Conservation (phyloP, 1,140 invertebrate genomes). For the Bombus impatiens region DNA sequence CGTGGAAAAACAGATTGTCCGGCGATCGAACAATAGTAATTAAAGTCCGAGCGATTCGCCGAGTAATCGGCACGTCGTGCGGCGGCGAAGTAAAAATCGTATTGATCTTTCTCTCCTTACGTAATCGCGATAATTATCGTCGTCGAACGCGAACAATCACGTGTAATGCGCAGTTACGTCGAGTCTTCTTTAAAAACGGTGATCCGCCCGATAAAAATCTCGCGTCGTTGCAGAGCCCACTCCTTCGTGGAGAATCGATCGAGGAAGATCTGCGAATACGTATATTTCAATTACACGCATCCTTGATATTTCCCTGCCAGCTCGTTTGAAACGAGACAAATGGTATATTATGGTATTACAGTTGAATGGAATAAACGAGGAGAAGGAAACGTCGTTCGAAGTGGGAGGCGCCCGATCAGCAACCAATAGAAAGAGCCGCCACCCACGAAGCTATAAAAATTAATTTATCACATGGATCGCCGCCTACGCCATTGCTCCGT, state of each 20-base stretch:
- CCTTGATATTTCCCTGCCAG: conserved; percentile 5
- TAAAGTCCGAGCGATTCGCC: conserved; percentile 1
- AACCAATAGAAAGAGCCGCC: conserved; percentile 75
- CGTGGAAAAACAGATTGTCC: background rate
- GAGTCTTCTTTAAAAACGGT: background rate
- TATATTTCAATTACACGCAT: conserved; percentile 41
- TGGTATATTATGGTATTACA: conserved; percentile 48
- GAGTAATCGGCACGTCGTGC: background rate
- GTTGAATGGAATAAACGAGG: conserved; percentile 57
- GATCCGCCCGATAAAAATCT: conserved; percentile 16
- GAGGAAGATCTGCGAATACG: conserved; percentile 29
- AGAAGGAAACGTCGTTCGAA: conserved; percentile 53
- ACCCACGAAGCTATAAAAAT: conserved; percentile 77
- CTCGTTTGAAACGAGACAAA: conserved; percentile 55
- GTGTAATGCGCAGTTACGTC: conserved; percentile 1
- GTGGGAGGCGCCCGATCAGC: conserved; percentile 74
- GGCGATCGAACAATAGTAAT: background rate
- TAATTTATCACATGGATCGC: conserved; percentile 76
- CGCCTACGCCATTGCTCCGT: conserved; percentile 76
- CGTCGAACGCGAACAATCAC: conserved; percentile 11
- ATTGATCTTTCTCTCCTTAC: conserved; percentile 19
- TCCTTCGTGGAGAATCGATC: conserved; percentile 2
- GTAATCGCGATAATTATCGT: conserved; percentile 9
- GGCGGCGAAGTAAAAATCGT: background rate
- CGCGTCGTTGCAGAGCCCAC: background rate